Evolutionary conservation across 2,113 vertebrate species (phyloP).

Genomic region (Perccottus glenii): DNA sequence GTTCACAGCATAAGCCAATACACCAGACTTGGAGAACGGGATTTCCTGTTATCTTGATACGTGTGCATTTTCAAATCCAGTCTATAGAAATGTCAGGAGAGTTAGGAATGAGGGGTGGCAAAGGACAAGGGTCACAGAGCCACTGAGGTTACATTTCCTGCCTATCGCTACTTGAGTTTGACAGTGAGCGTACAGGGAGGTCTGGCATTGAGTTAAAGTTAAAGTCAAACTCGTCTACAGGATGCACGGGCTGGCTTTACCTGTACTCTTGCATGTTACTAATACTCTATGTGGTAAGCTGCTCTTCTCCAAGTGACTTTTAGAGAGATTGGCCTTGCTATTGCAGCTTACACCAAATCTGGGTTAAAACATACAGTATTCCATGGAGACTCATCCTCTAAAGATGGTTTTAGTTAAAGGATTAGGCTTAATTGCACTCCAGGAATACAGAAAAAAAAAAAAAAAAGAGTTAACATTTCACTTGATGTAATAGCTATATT

Average conservation of each 20-base stretch:
- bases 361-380: slow-evolving; percentile 59
- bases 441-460: slow-evolving; percentile 62
- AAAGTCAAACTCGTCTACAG: slow-evolving; percentile 30
- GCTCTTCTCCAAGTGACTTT: slow-evolving; percentile 57
- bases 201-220: slow-evolving; percentile 28
- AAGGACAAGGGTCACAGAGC: slow-evolving; percentile 43
- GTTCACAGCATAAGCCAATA: slow-evolving; percentile 52
- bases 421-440: slow-evolving; percentile 57
- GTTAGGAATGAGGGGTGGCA: slow-evolving; percentile 42
- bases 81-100: slow-evolving; percentile 36
- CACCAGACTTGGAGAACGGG: slow-evolving; percentile 26
- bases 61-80: slow-evolving; percentile 41
- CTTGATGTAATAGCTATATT: slow-evolving; percentile 54
- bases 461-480: slow-evolving; percentile 43
- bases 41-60: slow-evolving; percentile 33
- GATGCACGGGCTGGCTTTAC: slow-evolving; percentile 17
- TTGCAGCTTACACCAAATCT: slow-evolving; percentile 60
- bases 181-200: slow-evolving; percentile 50
- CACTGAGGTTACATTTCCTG: slow-evolving; percentile 33
- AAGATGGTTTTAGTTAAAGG: slow-evolving; percentile 66
- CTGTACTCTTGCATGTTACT: slow-evolving; percentile 29
- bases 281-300: slow-evolving; percentile 33
- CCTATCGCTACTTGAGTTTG: slow-evolving; percentile 37
- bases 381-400: slow-evolving; percentile 57
- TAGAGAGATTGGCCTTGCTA: slow-evolving; percentile 43